Evolutionary conservation across 2,888 invertebrate genomes (phyloP).

Genomic region (Dioctria rufipes): DNA sequence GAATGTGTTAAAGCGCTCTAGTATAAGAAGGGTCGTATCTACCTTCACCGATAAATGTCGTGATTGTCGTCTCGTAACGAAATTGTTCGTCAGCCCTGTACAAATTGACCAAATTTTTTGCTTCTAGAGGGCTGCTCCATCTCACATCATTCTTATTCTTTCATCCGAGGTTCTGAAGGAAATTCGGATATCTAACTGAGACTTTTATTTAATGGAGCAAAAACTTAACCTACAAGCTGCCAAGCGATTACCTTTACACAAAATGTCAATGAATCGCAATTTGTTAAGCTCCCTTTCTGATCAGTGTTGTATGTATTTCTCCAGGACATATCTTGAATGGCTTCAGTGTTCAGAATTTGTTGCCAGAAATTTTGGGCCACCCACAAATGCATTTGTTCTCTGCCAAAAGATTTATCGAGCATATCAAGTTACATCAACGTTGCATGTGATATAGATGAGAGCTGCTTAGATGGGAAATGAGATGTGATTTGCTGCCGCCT

Average conservation of each 20-base stretch:
- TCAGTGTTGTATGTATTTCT: not conserved
- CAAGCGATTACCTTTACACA: conserved; percentile 52
- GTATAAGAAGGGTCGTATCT: conserved; percentile 12
- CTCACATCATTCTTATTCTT: not conserved
- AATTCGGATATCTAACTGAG: conserved; percentile 1
- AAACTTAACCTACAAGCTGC: conserved; percentile 4
- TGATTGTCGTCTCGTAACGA: conserved; percentile 45
- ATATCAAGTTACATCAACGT: conserved; percentile 41
- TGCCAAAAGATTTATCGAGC: conserved; percentile 25
- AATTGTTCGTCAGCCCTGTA: conserved; percentile 20
- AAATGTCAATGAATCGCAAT: conserved; percentile 53
- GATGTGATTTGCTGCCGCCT: conserved; percentile 42
- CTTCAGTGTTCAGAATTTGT: conserved; percentile 3
- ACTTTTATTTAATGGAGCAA: conserved; percentile 29
- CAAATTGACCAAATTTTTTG: conserved; percentile 28
- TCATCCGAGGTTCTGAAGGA: not conserved
- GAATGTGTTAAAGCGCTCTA: not conserved
- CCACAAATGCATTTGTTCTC: conserved; percentile 9
- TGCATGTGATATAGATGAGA: conserved; percentile 50
- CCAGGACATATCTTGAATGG: not conserved
- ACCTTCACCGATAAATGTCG: conserved; percentile 29
- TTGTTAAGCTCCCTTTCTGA: conserved; percentile 38
- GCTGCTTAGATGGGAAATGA: conserved; percentile 43
- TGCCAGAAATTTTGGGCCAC: not conserved
- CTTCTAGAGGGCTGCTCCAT: not conserved